Evolutionary conservation across 2,797 vertebrate genomes (phyloP).

Genomic region (Arvicola amphibius): DNA sequence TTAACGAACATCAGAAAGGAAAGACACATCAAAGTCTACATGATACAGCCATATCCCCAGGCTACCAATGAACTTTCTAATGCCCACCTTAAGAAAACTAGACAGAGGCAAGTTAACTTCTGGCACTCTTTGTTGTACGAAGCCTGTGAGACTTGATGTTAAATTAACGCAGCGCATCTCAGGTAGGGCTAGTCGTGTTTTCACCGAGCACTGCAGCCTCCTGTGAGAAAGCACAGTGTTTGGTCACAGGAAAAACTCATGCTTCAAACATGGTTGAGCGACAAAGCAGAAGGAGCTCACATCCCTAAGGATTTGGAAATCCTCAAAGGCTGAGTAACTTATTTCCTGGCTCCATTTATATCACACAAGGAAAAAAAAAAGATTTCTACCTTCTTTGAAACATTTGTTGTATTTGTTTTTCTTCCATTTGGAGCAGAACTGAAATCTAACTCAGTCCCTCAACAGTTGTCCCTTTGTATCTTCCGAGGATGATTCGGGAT

Average conservation of each 20-base stretch:
- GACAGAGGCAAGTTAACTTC: background rate
- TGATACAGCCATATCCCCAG: background rate
- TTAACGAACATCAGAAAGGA: background rate
- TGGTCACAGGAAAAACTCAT: background rate
- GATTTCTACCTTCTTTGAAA: background rate
- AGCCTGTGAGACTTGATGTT: background rate
- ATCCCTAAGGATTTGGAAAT: background rate
- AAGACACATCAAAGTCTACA: background rate
- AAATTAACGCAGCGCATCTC: background rate
- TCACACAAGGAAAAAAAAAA: background rate
- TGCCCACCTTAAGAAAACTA: background rate
- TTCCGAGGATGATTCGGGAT: background rate
- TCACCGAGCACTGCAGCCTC: background rate
- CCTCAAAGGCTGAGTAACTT: background rate
- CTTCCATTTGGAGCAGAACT: background rate
- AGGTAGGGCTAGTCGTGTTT: background rate
- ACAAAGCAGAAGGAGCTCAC: background rate
- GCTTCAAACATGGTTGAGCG: background rate
- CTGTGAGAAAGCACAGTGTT: background rate
- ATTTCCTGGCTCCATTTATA: background rate
- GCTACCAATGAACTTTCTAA: background rate
- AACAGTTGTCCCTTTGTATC: background rate
- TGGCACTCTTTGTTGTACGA: background rate
- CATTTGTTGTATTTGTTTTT: conserved; percentile 18
- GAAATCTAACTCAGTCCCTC: background rate